These are phyloP conservation scores for Laspeyria flexula DNA, from an alignment of 2,888 invertebrate genomes.

Conservation along the genomic window DNA sequence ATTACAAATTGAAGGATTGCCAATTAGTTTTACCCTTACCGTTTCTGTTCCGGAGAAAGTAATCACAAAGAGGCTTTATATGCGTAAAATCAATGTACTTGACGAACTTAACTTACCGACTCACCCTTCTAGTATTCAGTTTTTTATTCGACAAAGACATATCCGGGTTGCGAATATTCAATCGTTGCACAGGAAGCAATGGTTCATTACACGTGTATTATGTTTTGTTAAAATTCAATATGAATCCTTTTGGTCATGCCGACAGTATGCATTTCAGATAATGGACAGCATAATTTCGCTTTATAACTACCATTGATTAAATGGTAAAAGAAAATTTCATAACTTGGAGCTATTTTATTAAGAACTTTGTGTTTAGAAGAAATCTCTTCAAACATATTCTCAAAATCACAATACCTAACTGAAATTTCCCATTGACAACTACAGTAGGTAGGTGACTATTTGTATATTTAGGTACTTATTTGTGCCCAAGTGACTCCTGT, in stretches of 20 bases:
- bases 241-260: conserved; percentile 64
- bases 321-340: no score
- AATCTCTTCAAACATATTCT: no score
- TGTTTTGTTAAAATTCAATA: conserved; percentile 58
- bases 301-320: no score
- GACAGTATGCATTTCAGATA: conserved; percentile 50
- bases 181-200: conserved; percentile 73
- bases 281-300: no score
- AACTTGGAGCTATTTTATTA: no score
- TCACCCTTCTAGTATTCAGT: conserved; percentile 64
- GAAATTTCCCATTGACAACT: no score
- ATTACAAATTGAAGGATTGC: background rate
- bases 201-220: conserved; percentile 75
- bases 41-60: conserved; percentile 31
- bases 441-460: no score
- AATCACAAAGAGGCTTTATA: conserved; percentile 37
- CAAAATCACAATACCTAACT: no score
- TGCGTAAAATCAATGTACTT: conserved; percentile 59
- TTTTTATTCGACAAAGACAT: conserved; percentile 61
- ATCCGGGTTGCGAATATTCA: conserved; percentile 80
- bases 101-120: conserved; percentile 47
- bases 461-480: no score
- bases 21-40: conserved; percentile 51
- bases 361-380: no score
- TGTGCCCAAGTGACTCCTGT: no score